Base-by-base conservation (phyloP, 2,797 vertebrate genomes). In the Phalloptychus januarius region DNA sequence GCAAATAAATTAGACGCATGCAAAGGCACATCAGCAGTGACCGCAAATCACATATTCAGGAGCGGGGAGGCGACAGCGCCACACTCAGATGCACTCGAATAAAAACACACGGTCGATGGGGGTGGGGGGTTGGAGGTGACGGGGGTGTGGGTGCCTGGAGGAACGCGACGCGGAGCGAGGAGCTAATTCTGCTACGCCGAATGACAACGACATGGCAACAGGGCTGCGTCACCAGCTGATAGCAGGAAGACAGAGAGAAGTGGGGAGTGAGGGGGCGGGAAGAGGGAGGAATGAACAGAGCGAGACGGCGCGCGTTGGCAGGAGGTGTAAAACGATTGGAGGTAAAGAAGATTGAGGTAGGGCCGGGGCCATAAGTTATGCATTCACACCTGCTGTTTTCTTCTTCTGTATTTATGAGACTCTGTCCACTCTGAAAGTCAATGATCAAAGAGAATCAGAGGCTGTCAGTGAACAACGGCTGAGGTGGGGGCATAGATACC, bases 191-290 rank as follows among this genome's bases (percentile, higher is more conserved):
- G 86, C 92, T 87, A 52, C 8, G 79, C 83, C 83, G 89, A 92
- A 89, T 89, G 88, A 91, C 88, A 92, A 93, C 81, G 87, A 94
- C 93, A 93, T 92, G 87, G 92, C 92, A 93, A 93, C 91, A 92
- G 88, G 81, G 75, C 88, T 94, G 93, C 93, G 87, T 95, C 93
- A 95, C 86, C 73, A 75, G 82, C 80, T 85, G 87, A 82, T 84
- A 50, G 86, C 85, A 84, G 87, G 87, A 82, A 83, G 84, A 85
- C 12, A n/a, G 80, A 75, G 83, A 72, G 75, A 58, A 76, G 72
- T 61, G 77, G 77, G 46, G 65, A 54, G 80, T 72, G 71, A 18
- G 52, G 31, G 28, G 11, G 67, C 50, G 73, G 74, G 71, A 75
- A 74, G 79, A 72, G 72, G 56, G 75, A 80, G 71, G 85, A 56